Conservation (phyloP, 2,797 vertebrate species). For the Helostoma temminkii region DNA sequence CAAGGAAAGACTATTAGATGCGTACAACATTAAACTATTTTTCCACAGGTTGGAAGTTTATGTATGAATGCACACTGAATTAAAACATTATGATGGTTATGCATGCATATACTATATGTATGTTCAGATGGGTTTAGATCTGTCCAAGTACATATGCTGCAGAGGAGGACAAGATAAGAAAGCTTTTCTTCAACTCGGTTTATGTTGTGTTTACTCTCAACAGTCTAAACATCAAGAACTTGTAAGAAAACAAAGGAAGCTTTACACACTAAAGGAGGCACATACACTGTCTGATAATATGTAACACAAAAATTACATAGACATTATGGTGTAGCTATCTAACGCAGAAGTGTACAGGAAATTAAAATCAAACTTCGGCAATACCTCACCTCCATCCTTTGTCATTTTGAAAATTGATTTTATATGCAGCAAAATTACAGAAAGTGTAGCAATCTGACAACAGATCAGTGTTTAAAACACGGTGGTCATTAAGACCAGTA, state of each 20-base stretch:
- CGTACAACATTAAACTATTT: too few relatives aligned
- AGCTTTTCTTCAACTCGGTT: not conserved
- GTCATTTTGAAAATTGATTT: not conserved
- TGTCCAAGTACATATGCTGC: not conserved
- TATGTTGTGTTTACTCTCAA: not conserved
- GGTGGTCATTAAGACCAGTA: conserved; percentile 68
- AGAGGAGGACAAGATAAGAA: not conserved
- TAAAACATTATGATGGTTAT: not conserved
- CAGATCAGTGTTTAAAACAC: conserved; percentile 45
- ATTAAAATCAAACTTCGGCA: not conserved
- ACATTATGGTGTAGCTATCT: not conserved
- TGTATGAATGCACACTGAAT: not conserved
- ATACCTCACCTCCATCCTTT: conserved; percentile 2
- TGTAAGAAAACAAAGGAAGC: not conserved
- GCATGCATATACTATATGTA: not conserved
- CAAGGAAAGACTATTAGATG: too few relatives aligned
- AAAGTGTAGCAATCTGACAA: conserved; percentile 19
- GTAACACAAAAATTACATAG: not conserved
- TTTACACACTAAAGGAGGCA: not conserved
- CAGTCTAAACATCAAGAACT: not conserved
- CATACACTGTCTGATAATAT: not conserved
- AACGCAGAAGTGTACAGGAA: not conserved
- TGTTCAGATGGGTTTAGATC: too few relatives aligned
- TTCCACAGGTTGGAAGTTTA: too few relatives aligned
- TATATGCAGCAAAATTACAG: not conserved